Evolutionary conservation across 2,888 invertebrate species (phyloP).

Genomic region (Dilophus febrilis): DNA sequence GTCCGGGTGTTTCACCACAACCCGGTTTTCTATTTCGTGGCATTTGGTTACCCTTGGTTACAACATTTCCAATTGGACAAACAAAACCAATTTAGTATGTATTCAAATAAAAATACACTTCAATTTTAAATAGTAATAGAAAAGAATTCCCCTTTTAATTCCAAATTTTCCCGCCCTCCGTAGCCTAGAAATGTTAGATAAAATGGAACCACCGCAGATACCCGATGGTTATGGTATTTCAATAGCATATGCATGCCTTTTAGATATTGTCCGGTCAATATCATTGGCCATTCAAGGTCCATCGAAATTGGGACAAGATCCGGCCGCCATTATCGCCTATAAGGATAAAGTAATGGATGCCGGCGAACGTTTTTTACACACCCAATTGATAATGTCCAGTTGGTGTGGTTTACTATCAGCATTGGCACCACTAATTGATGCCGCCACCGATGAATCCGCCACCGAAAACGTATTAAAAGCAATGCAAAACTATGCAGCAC

Average conservation of each 20-base stretch:
- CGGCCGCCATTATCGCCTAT: conserved; percentile 29
- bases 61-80: conserved; percentile 68
- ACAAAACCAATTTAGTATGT: conserved; percentile 85
- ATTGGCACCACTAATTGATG: conserved; percentile 79
- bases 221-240: conserved; percentile 98
- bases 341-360: conserved; percentile 31
- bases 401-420: conserved; percentile 92
- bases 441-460: conserved; percentile 84
- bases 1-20: conserved; percentile 70
- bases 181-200: conserved; percentile 91
- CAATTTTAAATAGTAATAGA: neutral
- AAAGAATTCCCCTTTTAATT: conserved; percentile 1
- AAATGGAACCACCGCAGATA: conserved; percentile 80
- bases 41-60: conserved; percentile 78
- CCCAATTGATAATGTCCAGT: conserved; percentile 77
- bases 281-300: conserved; percentile 52
- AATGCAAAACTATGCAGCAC: conserved; percentile 74
- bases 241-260: conserved; percentile 80
- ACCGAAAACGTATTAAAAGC: conserved; percentile 84
- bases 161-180: neutral
- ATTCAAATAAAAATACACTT: conserved; percentile 3
- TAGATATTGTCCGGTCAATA: conserved; percentile 80
- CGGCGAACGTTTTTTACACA: conserved; percentile 33
- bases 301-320: conserved; percentile 19
- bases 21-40: conserved; percentile 87